Evolutionary conservation across 2,888 invertebrate species (phyloP), one percentile per base, ranked within the genome.

Genomic region (Zhuqinia jingwanae): DNA sequence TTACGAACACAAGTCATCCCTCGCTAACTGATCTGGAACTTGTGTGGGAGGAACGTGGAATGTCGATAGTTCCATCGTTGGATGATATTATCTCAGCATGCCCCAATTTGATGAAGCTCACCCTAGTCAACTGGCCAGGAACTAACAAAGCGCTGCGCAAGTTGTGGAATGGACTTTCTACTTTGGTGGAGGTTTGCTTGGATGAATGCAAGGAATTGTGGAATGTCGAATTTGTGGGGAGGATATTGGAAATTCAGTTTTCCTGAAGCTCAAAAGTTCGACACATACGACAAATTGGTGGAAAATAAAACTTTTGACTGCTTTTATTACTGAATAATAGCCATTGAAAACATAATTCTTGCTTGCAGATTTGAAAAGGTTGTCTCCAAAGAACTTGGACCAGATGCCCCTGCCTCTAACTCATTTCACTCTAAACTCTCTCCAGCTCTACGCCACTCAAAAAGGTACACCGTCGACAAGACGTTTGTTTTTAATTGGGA

Each of bases 181-280:
- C 27, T n/a, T 15, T 78, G 47, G 63, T 63, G 17, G 63, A 78
- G 15, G 10, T 77, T 1, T 22, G 15, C 6, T 17, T 78, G 47
- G 63, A 47, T 0, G 15, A 10, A 1, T 78, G 78, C 17, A 27
- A 25, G 25, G 15, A 17, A 11, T 2, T 53, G 0, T 3, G 53
- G 17, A 53, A 6, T 2, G 17, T 17, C 1, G 17, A n/a, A 8
- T 53, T 53, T 53, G 17, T 53, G 53, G 53, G 1, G 53, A 8
- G 17, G 13, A 53, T 53, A 6, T 78, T n/a, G 78, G 78, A 25
- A 11, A 58, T 25, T 11, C 5, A 0, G 25, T 25, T 11, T 58
- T 58, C 25, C 8, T 25, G 8, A 58, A 58, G 15, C 13, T 53
- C 11, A 53, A n/a, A n/a, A 53, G 53, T 53, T 6, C 5, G 2